Conservation (phyloP, 2,797 vertebrate species). For the Diglossa cyanea region DNA sequence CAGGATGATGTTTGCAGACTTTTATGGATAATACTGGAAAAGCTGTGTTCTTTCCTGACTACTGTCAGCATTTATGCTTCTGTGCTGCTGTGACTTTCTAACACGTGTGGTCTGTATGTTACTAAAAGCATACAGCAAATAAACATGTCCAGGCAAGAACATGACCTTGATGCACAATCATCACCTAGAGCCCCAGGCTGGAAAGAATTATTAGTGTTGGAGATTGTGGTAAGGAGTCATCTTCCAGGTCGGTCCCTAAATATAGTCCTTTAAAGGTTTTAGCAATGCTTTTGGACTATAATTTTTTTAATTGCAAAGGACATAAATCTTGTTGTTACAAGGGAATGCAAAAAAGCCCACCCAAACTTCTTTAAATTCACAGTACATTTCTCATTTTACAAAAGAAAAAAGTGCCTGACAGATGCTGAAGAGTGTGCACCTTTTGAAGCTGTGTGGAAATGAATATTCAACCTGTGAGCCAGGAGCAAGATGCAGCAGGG, state of each 20-base stretch:
- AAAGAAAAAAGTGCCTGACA: background rate
- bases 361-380: background rate
- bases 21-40: background rate
- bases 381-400: background rate
- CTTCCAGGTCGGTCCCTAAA: background rate
- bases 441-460: conserved; percentile 18
- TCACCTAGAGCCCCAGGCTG: background rate
- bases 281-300: background rate
- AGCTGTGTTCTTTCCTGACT: background rate
- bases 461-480: conserved; percentile 24
- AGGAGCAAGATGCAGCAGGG: conserved; percentile 1
- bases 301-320: conserved; percentile 32
- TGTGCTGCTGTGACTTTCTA: background rate
- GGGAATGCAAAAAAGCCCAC: background rate
- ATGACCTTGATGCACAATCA: background rate
- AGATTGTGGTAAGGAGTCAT: conserved; percentile 10
- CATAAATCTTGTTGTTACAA: conserved; percentile 24
- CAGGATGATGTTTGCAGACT: background rate
- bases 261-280: conserved; percentile 35
- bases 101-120: background rate
- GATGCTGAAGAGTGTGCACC: background rate
- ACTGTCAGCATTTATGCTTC: background rate
- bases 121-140: background rate
- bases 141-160: background rate
- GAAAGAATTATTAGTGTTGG: conserved; percentile 23